Base-by-base conservation (phyloP, 2,113 vertebrate species). In the Semnornis frantzii region DNA sequence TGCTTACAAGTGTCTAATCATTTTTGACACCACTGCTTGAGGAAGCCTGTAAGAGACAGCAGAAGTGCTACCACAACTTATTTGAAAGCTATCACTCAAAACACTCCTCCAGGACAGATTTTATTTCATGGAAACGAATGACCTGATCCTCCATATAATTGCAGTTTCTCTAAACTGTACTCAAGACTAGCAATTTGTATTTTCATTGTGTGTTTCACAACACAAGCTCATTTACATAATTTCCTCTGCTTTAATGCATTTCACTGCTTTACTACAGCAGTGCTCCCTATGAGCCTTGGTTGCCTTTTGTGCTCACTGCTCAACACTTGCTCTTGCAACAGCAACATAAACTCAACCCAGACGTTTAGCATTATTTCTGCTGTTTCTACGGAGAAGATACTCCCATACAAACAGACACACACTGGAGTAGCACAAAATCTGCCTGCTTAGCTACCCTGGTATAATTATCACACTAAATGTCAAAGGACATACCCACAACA, bases 391-490 rank as follows among this genome's bases (percentile, higher is more conserved):
- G 27, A 85, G n/a, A 69, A 79, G 24, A 82, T 1, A 12, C 5
- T 34, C 4, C 7, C 2, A 18, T 3, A 21, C 17, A 50, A 82
- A 73, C 39, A 42, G 4, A 42, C 0, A 0, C 28, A 66, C 8
- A 15, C 7, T 0, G 6, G 15, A 50, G 44, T 2, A 62, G 54
- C 25, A 84, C 8, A 68, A 69, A 34, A 42, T 30, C n/a, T 20
- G 27, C n/a, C 37, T 64, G 39, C 20, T 72, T 58, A 65, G 37
- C 3, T 5, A 46, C 8, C 46, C 60, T 52, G 46, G 27, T 73
- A 59, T 46, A 81, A 59, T 15, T 52, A 6, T 7, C 21, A 23
- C 8, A 1, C 19, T 48, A 90, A n/a, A 16, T 5, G 5, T 20
- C 60, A 69, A 5, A 58, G 52, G 25, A 78, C 15, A 54, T 9